phyloP scores from a whole-genome alignment of 1,140 invertebrate species.

The Penaeus japonicus region DNA sequence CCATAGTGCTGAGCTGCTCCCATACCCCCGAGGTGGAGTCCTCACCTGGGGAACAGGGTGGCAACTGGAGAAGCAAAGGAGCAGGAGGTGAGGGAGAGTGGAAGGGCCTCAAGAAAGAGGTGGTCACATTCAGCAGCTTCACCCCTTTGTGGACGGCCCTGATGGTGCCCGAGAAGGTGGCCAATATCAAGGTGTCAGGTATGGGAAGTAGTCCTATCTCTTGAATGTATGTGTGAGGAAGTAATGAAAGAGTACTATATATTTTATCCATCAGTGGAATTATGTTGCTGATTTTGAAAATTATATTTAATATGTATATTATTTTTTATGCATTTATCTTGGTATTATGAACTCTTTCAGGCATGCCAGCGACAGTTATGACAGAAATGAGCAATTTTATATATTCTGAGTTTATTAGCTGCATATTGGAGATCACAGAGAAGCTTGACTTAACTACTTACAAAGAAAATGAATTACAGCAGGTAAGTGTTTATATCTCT shows the following conservation, averaged over 20 bases:
- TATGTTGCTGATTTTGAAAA: too few species aligned
- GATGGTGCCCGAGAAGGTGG: constrained; percentile 31
- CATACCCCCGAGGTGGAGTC: constrained; percentile 29
- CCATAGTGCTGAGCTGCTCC: constrained; percentile 54
- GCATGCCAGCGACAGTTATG: constrained; percentile 27
- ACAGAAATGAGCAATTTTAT: constrained; percentile 38
- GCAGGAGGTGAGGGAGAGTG: constrained; percentile 15
- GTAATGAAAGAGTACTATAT: neutral
- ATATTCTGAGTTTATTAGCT: constrained; percentile 40
- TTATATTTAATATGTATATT: neutral
- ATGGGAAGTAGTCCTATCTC: neutral
- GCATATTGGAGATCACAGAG: constrained; percentile 43
- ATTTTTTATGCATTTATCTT: neutral
- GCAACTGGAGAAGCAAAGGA: neutral
- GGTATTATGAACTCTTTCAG: constrained; percentile 10
- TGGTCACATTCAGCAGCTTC: constrained; percentile 45
- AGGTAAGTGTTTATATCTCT: constrained; percentile 1
- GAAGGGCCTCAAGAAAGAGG: constrained; percentile 45
- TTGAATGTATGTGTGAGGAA: neutral
- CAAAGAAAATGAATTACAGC: constrained; percentile 16
- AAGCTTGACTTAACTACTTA: constrained; percentile 43
- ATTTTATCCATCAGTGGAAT: too few species aligned
- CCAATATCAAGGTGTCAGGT: constrained; percentile 44
- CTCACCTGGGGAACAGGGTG: neutral
- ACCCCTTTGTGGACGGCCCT: constrained; percentile 55